A percentile compares a stretch with the other conserved stretches of the same genome.
phyloP scores from a whole-genome alignment of 2,888 invertebrate species.

The Pyrrhosoma nymphula region DNA sequence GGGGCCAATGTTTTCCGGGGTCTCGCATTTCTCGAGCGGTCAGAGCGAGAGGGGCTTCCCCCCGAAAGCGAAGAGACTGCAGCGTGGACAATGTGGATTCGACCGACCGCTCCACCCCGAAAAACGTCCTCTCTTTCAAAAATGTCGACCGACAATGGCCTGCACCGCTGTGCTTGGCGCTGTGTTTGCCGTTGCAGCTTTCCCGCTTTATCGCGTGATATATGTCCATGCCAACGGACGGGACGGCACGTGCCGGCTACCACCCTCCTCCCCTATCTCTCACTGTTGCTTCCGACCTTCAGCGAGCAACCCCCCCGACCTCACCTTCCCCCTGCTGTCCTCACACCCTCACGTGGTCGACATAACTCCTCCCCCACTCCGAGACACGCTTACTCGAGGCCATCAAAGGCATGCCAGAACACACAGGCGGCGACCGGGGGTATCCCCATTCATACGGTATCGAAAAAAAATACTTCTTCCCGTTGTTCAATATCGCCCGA shows the following conservation, averaged over 20 bases:
- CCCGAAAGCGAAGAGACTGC: background rate
- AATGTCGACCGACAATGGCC: background rate
- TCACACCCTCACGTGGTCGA: background rate
- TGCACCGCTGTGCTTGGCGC: constrained; percentile 2
- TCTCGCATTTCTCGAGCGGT: constrained; percentile 43
- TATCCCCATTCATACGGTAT: constrained; percentile 24
- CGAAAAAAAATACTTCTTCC: background rate
- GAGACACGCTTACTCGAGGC: background rate
- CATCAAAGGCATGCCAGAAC: background rate
- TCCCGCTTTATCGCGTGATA: constrained; percentile 40
- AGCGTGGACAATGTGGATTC: background rate
- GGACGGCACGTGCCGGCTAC: background rate
- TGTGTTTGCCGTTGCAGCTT: constrained; percentile 33
- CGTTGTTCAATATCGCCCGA: background rate
- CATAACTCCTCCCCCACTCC: background rate
- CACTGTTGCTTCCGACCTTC: background rate
- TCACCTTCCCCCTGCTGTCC: background rate
- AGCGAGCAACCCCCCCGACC: background rate
- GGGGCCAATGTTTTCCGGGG: background rate
- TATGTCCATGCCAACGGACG: constrained; percentile 18
- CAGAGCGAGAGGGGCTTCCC: background rate
- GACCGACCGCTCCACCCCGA: background rate
- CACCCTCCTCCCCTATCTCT: background rate
- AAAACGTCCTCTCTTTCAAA: constrained; percentile 11
- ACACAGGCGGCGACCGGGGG: background rate